Evolutionary conservation across 1,140 invertebrate genomes (phyloP), one percentile per base, ranked within the genome.

Genomic region (Daktulosphaira vitifoliae): DNA sequence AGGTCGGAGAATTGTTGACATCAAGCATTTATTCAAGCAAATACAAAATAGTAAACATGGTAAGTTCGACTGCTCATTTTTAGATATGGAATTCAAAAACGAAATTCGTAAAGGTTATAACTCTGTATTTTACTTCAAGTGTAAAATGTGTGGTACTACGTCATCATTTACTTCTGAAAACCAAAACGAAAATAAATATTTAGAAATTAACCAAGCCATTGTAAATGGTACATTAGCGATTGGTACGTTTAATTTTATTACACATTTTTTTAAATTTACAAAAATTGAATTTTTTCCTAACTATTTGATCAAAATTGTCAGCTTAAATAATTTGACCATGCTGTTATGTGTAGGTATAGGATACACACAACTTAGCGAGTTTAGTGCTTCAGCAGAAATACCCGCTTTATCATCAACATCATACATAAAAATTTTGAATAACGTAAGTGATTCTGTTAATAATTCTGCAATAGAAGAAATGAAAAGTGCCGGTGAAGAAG

Each of bases 41-140:
- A 52, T 52, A 16, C 15, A 52, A 33, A 52, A 52, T 52, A 52
- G n/a, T 8, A 26, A 33, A 13, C 50, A 52, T 37, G 50, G 26
- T 16, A 9, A 16, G 3, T 52, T 52, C 29, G 16, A 52, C 18
- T 52, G 26, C 18, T 29, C 25, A 29, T 52, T 52, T 52, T 29
- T 52, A n/a, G 29, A 52, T 5, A 52, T 52, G 50, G 3, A 29
- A 2, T 52, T 52, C 29, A 26, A 29, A 18, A 9, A 8, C 18
- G 50, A 52, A 37, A 52, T 29, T 51, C 22, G 25, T 18, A n/a
- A 22, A 29, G 49, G 49, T 25, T 29, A 26, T 51, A 26, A 26
- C 16, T 51, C 49, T 25, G 23, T n/a, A 16, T 51, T 51, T 51
- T 0, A 18, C 5, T 51, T 51, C 26, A 26, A 52, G 11, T 52